phyloP scores from a whole-genome alignment of 1,140 invertebrate species.

The Diploscapter pachys region DNA sequence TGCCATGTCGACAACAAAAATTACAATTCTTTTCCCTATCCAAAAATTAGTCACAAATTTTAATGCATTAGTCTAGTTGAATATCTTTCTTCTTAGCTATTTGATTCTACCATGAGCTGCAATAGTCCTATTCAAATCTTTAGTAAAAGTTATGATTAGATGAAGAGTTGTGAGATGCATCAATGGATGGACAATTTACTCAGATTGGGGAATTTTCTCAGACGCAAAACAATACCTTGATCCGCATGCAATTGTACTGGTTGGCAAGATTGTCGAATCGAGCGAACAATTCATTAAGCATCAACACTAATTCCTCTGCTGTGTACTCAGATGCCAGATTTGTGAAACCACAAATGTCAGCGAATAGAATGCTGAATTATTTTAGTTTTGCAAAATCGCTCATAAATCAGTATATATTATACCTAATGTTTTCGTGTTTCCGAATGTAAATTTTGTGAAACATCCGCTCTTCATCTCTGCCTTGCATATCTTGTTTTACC shows the following conservation, averaged over 20 bases:
- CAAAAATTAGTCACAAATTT: too few relatives aligned
- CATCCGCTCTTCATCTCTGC: slow-evolving; percentile 78
- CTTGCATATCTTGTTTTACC: slow-evolving; percentile 61
- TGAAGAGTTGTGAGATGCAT: too few relatives aligned
- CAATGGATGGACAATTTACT: too few relatives aligned
- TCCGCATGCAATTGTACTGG: slow-evolving; percentile 76
- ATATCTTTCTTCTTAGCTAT: too few relatives aligned
- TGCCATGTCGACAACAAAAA: too few relatives aligned
- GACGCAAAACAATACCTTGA: slow-evolving; percentile 69
- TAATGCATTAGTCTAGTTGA: too few relatives aligned
- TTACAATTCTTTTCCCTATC: too few relatives aligned
- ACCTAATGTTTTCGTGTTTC: slow-evolving; percentile 89
- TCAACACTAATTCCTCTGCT: slow-evolving; percentile 78
- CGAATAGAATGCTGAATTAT: slow-evolving; percentile 79
- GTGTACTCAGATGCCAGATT: slow-evolving; percentile 88
- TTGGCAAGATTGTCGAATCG: slow-evolving; percentile 82
- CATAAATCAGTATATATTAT: slow-evolving; percentile 45
- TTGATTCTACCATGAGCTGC: too few relatives aligned
- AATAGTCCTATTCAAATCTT: not conserved
- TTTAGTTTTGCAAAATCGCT: slow-evolving; percentile 1
- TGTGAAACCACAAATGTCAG: slow-evolving; percentile 92
- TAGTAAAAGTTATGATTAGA: not conserved
- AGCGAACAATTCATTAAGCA: slow-evolving; percentile 89
- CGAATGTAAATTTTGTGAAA: slow-evolving; percentile 95
- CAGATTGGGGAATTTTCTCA: too few relatives aligned